Evolutionary conservation across 1,140 invertebrate species (phyloP), one percentile per base, ranked within the genome.

Genomic region (Drusus annulatus): DNA sequence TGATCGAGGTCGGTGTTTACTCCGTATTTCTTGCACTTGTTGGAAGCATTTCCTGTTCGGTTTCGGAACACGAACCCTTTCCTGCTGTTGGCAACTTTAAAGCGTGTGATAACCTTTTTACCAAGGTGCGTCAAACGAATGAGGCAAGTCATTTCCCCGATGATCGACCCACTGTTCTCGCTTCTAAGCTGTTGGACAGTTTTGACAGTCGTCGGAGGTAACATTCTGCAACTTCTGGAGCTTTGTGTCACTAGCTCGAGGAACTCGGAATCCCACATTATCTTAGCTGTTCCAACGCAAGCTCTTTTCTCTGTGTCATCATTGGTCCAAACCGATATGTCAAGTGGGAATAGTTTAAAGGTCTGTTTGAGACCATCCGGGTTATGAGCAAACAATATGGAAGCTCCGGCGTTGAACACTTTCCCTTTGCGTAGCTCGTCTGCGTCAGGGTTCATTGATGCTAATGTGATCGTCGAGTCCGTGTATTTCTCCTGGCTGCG

Each of bases 21-120:
- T 69, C 79, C 79, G 19, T 68, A 80, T 25, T 28, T 21, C 16
- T 80, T 51, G 74, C 79, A 80, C 17, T 60, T 80, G 51, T 65
- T 50, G 0, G 74, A 76, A n/a, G 17, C 17, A 50, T 60, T 69
- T 28, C 21, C 45, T 0, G 19, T 25, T 10, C 50, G 23, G 50
- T 58, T 60, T 45, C 73, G 54, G 8, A 80, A 69, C 7, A 68
- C 45, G 7, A 58, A 51, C 10, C 45, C 45, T 15, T 69, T 28
- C n/a, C 60, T 52, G 4, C 25, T 31, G 31, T 10, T 23, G 31
- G 45, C n/a, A 31, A 23, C 28, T 16, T 58, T 76, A 25, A 80
- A 80, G 15, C 52, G 21, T 23, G 79, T 80, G 8, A 80, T 5
- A 52, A 69, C 23, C 23, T 56, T 76, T 50, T 71, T 69, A 3